Evolutionary conservation across 2,888 invertebrate species (phyloP).

Genomic region (Patella caerulea): DNA sequence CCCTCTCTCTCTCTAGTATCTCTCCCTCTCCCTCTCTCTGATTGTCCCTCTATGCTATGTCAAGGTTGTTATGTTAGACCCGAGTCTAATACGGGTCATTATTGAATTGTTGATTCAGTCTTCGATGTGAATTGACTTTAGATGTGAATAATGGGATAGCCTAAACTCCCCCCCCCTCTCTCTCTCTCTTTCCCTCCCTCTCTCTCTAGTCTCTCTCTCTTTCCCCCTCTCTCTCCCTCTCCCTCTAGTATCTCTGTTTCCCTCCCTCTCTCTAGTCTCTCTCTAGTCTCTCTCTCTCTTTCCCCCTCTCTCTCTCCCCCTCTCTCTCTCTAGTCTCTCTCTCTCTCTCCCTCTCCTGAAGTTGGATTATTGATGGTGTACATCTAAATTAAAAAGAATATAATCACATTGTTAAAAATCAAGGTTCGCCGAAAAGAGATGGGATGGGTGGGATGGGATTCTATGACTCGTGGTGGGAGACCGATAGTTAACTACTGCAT

Average conservation of each 20-base stretch:
- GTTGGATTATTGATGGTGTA: no score
- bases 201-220: conserved; percentile 24
- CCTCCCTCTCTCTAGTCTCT: conserved; percentile 22
- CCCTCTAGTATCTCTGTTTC: neutral
- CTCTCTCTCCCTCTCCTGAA: neutral
- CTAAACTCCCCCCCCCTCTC: neutral
- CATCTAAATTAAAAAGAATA: no score
- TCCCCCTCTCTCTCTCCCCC: neutral
- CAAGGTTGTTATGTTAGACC: no score
- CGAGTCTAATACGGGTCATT: no score
- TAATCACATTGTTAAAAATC: no score
- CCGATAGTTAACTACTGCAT: no score
- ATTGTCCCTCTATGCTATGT: no score
- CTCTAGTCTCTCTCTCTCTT: neutral
- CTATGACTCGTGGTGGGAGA: no score
- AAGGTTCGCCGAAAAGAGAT: no score
- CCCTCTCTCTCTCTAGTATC: neutral
- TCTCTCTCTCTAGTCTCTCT: neutral
- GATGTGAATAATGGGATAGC: neutral
- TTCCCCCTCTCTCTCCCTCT: neutral
- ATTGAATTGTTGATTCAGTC: no score
- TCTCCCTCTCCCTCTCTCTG: conserved; percentile 12
- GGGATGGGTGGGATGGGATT: no score
- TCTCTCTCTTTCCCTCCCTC: conserved; percentile 25
- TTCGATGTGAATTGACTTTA: no score